Evolutionary conservation across 2,113 vertebrate species (phyloP).

Genomic region (Merops nubicus): DNA sequence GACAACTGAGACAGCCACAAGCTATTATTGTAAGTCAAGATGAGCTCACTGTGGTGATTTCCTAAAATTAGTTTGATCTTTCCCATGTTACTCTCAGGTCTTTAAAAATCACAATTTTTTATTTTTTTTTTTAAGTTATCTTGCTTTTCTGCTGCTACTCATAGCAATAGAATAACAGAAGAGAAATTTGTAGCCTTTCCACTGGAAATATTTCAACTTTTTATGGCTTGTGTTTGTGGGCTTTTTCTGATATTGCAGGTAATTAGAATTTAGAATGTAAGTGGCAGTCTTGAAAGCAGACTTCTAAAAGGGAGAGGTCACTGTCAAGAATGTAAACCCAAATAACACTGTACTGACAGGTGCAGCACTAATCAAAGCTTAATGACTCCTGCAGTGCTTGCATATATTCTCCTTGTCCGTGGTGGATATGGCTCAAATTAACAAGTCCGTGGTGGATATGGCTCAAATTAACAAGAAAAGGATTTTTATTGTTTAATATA

Average conservation of each 20-base stretch:
- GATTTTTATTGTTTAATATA: background rate
- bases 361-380: background rate
- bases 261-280: background rate
- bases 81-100: background rate
- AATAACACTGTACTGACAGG: background rate
- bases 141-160: background rate
- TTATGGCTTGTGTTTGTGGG: background rate
- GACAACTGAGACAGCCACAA: background rate
- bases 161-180: constrained; percentile 3
- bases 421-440: background rate
- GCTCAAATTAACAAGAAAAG: background rate
- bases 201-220: background rate
- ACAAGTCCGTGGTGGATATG: background rate
- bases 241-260: background rate
- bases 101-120: constrained; percentile 19
- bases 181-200: background rate
- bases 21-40: background rate
- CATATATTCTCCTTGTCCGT: background rate
- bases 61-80: constrained; percentile 2
- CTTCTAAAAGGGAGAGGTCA: background rate
- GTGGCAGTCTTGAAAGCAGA: background rate
- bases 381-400: background rate
- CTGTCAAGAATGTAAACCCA: background rate
- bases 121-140: background rate
- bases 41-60: background rate